These are phyloP conservation scores for Sakesphorus luctuosus DNA, from an alignment of 2,113 vertebrate genomes.

Conservation along the genomic window DNA sequence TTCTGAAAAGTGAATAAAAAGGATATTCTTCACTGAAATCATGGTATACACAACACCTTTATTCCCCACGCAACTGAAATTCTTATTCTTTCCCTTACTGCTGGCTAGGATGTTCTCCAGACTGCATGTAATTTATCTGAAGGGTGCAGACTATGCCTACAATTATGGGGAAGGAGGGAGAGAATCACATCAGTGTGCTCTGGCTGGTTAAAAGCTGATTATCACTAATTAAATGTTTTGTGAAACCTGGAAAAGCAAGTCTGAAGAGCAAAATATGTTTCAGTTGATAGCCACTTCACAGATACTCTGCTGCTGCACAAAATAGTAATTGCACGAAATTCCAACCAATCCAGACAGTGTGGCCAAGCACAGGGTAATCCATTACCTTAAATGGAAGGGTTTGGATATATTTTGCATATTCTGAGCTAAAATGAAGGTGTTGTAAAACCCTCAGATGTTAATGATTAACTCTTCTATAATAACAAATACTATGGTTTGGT, in stretches of 20 bases:
- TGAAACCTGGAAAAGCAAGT: slow-evolving; percentile 28
- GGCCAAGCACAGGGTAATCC: background rate
- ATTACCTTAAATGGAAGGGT: background rate
- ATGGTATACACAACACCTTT: background rate
- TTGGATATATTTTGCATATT: background rate
- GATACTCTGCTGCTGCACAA: background rate
- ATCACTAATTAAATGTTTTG: slow-evolving; percentile 60
- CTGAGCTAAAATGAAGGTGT: background rate
- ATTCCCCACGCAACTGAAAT: background rate
- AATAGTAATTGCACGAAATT: background rate
- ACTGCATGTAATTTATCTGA: slow-evolving; percentile 48
- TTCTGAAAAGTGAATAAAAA: slow-evolving; percentile 63
- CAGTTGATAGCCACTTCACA: slow-evolving; percentile 45
- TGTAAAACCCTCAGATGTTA: background rate
- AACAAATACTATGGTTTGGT: background rate
- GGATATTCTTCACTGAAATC: background rate
- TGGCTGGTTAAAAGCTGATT: slow-evolving; percentile 55
- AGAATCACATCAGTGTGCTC: slow-evolving; percentile 32
- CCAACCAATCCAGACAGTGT: background rate
- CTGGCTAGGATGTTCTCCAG: slow-evolving; percentile 25
- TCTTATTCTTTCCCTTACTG: background rate
- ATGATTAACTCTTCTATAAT: background rate
- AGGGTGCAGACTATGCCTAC: slow-evolving; percentile 12
- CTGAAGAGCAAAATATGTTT: slow-evolving; percentile 36
- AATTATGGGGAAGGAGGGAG: background rate